Evolutionary conservation across 2,888 invertebrate species (phyloP).

Genomic region (Drosophila quinaria): DNA sequence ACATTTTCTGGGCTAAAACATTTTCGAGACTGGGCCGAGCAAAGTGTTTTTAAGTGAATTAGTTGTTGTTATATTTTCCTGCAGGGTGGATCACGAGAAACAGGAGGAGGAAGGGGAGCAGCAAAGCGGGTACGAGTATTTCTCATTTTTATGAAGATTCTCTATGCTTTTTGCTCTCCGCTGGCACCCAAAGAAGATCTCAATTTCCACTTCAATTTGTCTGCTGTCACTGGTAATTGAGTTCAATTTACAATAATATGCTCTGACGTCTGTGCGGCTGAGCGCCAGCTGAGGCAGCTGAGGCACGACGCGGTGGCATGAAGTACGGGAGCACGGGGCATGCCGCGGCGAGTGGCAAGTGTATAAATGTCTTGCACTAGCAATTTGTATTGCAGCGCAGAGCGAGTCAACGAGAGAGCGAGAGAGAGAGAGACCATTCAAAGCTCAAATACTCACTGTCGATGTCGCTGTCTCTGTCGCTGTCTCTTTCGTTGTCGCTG

Average conservation of each 20-base stretch:
- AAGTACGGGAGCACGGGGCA: conserved; percentile 3
- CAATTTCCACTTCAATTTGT: conserved; percentile 85
- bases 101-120: background rate
- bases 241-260: conserved; percentile 84
- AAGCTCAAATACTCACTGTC: conserved; percentile 6
- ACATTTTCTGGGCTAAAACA: conserved; percentile 57
- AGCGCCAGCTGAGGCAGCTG: conserved; percentile 60
- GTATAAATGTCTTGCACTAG: conserved; percentile 75
- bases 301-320: conserved; percentile 8
- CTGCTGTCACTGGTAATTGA: conserved; percentile 85
- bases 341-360: conserved; percentile 45
- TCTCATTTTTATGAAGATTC: conserved; percentile 70
- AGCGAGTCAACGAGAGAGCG: conserved; percentile 17
- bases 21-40: conserved; percentile 60
- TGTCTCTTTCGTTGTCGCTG: conserved; percentile 12
- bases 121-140: conserved; percentile 42
- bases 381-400: conserved; percentile 66
- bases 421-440: background rate
- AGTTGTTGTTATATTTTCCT: conserved; percentile 51
- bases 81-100: background rate
- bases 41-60: conserved; percentile 80
- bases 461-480: conserved; percentile 10
- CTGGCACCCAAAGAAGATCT: conserved; percentile 78
- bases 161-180: conserved; percentile 29
- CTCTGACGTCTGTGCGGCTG: conserved; percentile 78